Percentiles rank a stretch among this genome's conserved stretches.
Conservation (phyloP, 2,113 vertebrate genomes). For the Aphelocoma coerulescens region DNA sequence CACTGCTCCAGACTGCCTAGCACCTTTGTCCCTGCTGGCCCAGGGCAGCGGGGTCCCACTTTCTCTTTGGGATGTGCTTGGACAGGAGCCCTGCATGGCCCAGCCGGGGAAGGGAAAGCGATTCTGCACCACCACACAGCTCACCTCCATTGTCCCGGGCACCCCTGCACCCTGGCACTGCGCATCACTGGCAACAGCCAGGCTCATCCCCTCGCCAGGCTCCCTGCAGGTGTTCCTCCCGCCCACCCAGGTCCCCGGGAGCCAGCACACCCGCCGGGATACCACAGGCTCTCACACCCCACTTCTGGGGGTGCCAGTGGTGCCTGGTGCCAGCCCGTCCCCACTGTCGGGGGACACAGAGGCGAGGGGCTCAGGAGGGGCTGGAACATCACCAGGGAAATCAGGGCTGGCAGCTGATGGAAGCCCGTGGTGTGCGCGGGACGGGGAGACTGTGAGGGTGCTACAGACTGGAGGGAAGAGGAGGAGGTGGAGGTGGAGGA, state of each 20-base stretch:
- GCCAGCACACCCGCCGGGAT: background rate
- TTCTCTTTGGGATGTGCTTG: background rate
- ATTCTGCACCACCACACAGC: background rate
- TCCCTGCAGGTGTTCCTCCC: background rate
- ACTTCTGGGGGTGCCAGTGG: rapidly evolving
- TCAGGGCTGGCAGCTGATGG: too few relatives aligned
- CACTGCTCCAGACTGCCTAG: background rate
- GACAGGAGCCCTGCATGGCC: background rate
- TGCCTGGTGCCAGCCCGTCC: background rate
- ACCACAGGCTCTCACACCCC: background rate
- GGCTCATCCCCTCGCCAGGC: too few relatives aligned
- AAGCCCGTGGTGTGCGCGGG: too few relatives aligned
- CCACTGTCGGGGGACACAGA: background rate
- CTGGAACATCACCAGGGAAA: background rate
- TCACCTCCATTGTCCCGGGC: background rate
- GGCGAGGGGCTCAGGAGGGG: background rate
- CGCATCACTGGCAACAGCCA: background rate
- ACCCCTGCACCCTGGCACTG: background rate
- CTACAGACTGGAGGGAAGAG: background rate
- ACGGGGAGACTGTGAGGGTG: background rate
- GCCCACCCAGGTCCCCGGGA: background rate
- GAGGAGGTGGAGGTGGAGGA: background rate
- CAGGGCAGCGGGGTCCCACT: rapidly evolving
- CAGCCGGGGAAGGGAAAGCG: background rate
- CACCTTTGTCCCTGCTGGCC: background rate